Conservation (phyloP, 2,797 vertebrate species). For the Podarcis siculus region DNA sequence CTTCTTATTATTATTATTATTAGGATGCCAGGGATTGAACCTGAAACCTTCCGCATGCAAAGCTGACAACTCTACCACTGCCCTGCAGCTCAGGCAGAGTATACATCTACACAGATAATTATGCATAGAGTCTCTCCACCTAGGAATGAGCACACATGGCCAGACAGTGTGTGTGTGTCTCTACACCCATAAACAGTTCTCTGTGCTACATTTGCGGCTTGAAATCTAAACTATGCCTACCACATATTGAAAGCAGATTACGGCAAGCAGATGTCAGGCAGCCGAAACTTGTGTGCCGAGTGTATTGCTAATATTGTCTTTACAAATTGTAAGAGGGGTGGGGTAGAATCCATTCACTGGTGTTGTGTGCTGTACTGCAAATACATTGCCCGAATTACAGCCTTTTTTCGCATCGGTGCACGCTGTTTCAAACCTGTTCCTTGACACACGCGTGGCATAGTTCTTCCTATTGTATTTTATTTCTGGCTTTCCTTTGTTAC, state of each 20-base stretch:
- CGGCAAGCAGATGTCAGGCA: slow-evolving; percentile 50
- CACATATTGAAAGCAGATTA: slow-evolving; percentile 41
- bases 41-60: too few relatives aligned
- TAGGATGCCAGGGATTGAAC: too few relatives aligned
- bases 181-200: neutral
- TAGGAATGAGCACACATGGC: neutral
- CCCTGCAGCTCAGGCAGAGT: too few relatives aligned
- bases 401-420: neutral
- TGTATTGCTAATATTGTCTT: neutral
- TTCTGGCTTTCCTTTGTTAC: neutral
- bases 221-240: slow-evolving; percentile 8
- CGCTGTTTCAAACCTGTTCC: neutral
- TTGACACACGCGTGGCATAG: slow-evolving; percentile 14
- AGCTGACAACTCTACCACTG: too few relatives aligned
- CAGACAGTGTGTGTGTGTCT: neutral
- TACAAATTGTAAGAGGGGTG: neutral
- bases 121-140: slow-evolving; percentile 7
- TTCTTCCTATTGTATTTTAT: slow-evolving; percentile 11
- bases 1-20: too few relatives aligned
- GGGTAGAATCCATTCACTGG: neutral
- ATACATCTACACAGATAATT: neutral
- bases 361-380: neutral
- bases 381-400: neutral
- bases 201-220: slow-evolving; percentile 32
- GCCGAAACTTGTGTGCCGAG: neutral